Percentiles rank a stretch among this genome's conserved stretches.
These are phyloP conservation scores for Ptychodera flava DNA, from an alignment of 35 echinoderm and acorn worm species.

Conservation along the genomic window DNA sequence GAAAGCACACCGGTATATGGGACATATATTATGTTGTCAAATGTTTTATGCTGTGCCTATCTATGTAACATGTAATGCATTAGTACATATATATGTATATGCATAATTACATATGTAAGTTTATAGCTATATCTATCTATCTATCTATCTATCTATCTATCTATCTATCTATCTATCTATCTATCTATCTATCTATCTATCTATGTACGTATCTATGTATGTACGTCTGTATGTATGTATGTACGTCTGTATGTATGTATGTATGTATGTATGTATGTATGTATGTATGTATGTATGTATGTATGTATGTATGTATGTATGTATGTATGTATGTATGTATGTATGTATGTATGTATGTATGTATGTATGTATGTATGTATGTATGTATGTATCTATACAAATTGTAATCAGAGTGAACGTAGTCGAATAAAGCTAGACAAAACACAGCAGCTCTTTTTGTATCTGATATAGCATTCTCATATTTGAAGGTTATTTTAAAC, in stretches of 20 bases:
- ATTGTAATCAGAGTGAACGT: no score
- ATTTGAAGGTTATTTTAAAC: no score
- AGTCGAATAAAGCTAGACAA: no score
- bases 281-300: not conserved
- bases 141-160: slow-evolving; percentile 2
- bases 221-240: not conserved
- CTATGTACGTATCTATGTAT: not conserved
- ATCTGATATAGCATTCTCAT: no score
- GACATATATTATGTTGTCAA: not conserved
- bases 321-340: not conserved
- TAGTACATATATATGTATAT: not conserved
- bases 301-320: not conserved
- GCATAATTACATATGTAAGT: not conserved
- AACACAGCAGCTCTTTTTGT: no score
- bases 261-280: not conserved
- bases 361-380: not conserved
- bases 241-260: not conserved
- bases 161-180: slow-evolving; percentile 2
- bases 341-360: not conserved
- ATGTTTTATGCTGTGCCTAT: no score
- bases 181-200: slow-evolving; percentile 2
- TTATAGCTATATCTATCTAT: not conserved
- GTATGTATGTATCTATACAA: not conserved
- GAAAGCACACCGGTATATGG: not conserved
- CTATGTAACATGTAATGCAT: no score